Evolutionary conservation across 1,140 invertebrate genomes (phyloP).

Genomic region (Sycophaga agraensis): DNA sequence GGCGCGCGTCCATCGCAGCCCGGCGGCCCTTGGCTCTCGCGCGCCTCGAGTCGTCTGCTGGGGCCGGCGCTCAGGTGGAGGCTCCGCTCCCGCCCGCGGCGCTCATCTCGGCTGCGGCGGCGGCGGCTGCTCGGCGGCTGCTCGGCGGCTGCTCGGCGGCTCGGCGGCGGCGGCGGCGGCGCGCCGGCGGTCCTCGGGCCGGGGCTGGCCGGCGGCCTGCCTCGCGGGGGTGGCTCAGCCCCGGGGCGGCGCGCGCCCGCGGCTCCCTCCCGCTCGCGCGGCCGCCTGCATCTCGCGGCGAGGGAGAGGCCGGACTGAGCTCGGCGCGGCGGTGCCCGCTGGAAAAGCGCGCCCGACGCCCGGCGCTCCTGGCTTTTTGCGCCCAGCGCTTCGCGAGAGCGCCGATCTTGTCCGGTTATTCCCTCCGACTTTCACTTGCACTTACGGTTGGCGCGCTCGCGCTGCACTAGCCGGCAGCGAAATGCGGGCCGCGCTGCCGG

Average conservation of each 20-base stretch:
- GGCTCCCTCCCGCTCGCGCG: too few species aligned
- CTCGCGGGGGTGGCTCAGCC: too few species aligned
- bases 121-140: slow-evolving; percentile 37
- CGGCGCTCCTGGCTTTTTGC: background rate
- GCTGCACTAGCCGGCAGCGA: background rate
- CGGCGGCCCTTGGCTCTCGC: slow-evolving; percentile 75
- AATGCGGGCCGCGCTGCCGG: too few species aligned
- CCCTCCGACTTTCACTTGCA: slow-evolving; percentile 21
- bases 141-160: too few species aligned
- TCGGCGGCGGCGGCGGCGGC: too few species aligned
- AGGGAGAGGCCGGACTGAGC: too few species aligned
- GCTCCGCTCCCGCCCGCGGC: slow-evolving; percentile 81
- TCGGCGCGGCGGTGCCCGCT: background rate
- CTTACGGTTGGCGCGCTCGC: background rate
- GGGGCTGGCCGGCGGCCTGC: too few species aligned
- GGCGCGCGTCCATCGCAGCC: slow-evolving; percentile 68
- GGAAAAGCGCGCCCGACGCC: background rate
- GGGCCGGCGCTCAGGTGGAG: slow-evolving; percentile 68
- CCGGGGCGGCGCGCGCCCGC: too few species aligned
- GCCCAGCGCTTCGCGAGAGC: background rate
- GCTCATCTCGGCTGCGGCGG: slow-evolving; percentile 72
- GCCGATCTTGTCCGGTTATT: slow-evolving; percentile 12
- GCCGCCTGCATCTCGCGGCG: too few species aligned
- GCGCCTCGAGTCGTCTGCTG: slow-evolving; percentile 62
- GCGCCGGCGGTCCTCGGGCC: too few species aligned